Evolutionary conservation across 1,140 invertebrate genomes (phyloP), one percentile per base, ranked within the genome.

Genomic region (Drosophila sulfurigaster): DNA sequence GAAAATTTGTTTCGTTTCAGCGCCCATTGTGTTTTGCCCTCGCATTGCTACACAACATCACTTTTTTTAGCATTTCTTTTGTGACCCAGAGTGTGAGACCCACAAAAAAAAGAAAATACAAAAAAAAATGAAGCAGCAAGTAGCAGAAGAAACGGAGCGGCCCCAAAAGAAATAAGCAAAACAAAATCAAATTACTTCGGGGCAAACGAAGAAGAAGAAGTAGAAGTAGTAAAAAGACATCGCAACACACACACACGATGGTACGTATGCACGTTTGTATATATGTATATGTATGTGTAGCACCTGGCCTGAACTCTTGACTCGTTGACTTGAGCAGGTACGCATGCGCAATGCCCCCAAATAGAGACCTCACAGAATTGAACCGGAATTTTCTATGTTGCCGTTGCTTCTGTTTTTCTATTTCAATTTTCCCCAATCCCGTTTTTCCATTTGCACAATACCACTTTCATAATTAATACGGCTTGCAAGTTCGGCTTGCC

Each of bases 51-150:
- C 70, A 77, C 54, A 65, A 59, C 78, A 45, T 78, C 48, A 30
- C 52, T 10, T 56, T 63, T 63, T 71, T 79, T 71, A 77, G 16
- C 79, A 82, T 80, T 87, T 83, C 83, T 82, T 83, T 88, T 83
- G 78, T 89, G 79, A 78, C 75, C 71, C 79, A 75, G 51, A 79
- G 75, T 49, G 30, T 63, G 16, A 58, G 54, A 58, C 49, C 43
- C 67, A 52, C 16, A n/a, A 35, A 41, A 30, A 38, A 57, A 66
- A 67, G 59, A 32, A n/a, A 32, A 45, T 5, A 46, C 1, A 48
- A 62, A 71, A 60, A 56, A 38, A 52, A 35, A n/a, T 28, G 30
- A 20, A 38, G 48, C 59, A 73, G 32, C 25, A 49, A 68, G 46
- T 43, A 20, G 10, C 28, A 48, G 46, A 35, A 35, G 56, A 65